A percentile compares a stretch with the other conserved stretches of the same genome.
Evolutionary conservation across 2,113 vertebrate species (phyloP).

Genomic region (Nycticebus coucang): DNA sequence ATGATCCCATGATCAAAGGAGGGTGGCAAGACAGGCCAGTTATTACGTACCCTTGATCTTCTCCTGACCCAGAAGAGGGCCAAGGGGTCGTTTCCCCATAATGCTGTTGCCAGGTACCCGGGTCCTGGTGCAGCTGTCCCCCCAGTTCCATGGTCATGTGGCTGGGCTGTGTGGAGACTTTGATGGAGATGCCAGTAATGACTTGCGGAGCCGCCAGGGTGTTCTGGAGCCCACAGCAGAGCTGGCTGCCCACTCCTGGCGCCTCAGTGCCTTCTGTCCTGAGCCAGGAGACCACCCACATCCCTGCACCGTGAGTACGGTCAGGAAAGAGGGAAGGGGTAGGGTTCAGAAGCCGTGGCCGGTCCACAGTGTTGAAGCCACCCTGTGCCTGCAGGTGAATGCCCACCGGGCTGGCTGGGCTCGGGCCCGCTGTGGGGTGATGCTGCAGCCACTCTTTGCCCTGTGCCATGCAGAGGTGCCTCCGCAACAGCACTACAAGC

Average conservation of each 20-base stretch:
- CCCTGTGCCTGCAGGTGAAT: slow-evolving; percentile 81
- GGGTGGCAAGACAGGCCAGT: neutral
- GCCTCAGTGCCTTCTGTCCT: slow-evolving; percentile 91
- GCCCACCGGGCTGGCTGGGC: slow-evolving; percentile 90
- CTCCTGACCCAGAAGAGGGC: neutral
- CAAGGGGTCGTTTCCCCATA: neutral
- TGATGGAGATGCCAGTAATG: slow-evolving; percentile 92
- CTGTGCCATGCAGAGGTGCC: slow-evolving; percentile 88
- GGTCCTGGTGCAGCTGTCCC: slow-evolving; percentile 89
- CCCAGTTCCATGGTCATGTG: slow-evolving; percentile 87
- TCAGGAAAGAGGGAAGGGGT: rapidly evolving
- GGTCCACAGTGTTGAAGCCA: rapidly evolving
- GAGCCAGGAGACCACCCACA: slow-evolving; percentile 89
- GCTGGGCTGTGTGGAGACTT: slow-evolving; percentile 94
- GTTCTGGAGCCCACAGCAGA: slow-evolving; percentile 90
- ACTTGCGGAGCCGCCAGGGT: slow-evolving; percentile 91
- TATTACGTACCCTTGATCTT: neutral
- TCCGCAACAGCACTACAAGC: slow-evolving; percentile 91
- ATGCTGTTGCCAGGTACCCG: slow-evolving; percentile 87
- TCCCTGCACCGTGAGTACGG: slow-evolving; percentile 87
- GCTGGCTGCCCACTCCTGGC: slow-evolving; percentile 95
- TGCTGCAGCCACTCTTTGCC: slow-evolving; percentile 88
- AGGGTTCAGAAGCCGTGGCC: rapidly evolving
- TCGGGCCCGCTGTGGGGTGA: slow-evolving; percentile 85
- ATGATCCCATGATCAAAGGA: neutral